Percentiles rank a stretch among this genome's conserved stretches.
Evolutionary conservation across 2,888 invertebrate genomes (phyloP).

Genomic region (Tricholauxania praeusta): DNA sequence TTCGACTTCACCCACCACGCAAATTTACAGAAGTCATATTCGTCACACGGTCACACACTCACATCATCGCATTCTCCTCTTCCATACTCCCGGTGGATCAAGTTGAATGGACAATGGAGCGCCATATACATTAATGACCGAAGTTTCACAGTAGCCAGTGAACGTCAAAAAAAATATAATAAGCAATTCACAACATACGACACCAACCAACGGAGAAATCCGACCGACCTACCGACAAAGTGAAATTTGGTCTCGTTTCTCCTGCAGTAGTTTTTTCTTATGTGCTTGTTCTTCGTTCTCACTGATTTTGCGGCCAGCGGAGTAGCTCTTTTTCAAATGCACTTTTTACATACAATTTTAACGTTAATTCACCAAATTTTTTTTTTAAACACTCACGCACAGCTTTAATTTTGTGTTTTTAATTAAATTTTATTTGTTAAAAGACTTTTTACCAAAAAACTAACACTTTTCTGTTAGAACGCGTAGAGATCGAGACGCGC

Average conservation of each 20-base stretch:
- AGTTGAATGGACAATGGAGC: constrained; percentile 23
- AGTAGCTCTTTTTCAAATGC: constrained; percentile 61
- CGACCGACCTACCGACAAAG: constrained; percentile 36
- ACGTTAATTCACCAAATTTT: constrained; percentile 49
- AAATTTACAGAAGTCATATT: too few relatives aligned
- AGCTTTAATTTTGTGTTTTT: constrained; percentile 54
- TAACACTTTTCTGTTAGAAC: constrained; percentile 63
- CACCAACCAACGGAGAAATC: constrained; percentile 41
- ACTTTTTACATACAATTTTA: constrained; percentile 55
- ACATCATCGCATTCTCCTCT: background rate
- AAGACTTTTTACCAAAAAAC: constrained; percentile 59
- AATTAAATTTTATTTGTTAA: constrained; percentile 56
- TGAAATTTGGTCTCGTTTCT: constrained; percentile 34
- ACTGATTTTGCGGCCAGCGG: constrained; percentile 56
- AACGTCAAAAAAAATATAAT: too few relatives aligned
- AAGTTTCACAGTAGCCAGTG: background rate
- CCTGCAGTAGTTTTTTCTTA: constrained; percentile 42
- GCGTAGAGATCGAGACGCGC: constrained; percentile 65
- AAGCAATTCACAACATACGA: constrained; percentile 30
- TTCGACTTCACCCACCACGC: background rate
- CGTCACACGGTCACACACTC: background rate
- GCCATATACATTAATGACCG: background rate
- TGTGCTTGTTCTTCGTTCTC: constrained; percentile 48
- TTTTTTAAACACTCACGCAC: constrained; percentile 47
- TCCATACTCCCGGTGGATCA: background rate